Conservation (phyloP, 2,888 invertebrate species). For the Cerastis leucographa region DNA sequence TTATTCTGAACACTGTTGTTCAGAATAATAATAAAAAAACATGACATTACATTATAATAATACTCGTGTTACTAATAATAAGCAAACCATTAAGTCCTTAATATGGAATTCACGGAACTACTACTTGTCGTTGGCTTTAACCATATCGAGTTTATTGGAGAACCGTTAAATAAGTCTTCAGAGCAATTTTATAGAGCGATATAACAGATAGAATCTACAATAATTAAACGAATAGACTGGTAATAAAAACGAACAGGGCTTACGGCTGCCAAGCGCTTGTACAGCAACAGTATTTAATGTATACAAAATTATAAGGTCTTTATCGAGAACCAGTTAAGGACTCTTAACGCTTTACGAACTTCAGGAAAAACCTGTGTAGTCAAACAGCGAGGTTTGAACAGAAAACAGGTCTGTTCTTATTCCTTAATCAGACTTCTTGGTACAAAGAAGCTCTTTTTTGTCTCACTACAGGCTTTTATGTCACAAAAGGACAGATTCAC, state of each 20-base stretch:
- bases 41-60: conserved; percentile 26
- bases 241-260: conserved; percentile 50
- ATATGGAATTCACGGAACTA: conserved; percentile 41
- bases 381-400: conserved; percentile 6
- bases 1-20: background rate
- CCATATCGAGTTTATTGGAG: conserved; percentile 57
- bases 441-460: background rate
- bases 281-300: conserved; percentile 20
- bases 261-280: conserved; percentile 34
- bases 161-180: conserved; percentile 56
- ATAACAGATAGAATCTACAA: conserved; percentile 52
- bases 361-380: background rate
- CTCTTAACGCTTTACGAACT: conserved; percentile 7
- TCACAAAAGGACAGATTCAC: conserved; percentile 33
- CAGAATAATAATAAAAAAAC: conserved; percentile 26
- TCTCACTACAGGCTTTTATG: conserved; percentile 3
- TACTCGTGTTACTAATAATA: conserved; percentile 21
- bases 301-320: conserved; percentile 31
- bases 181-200: conserved; percentile 54
- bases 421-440: background rate
- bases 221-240: conserved; percentile 54
- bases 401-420: conserved; percentile 4
- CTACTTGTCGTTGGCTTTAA: conserved; percentile 32
- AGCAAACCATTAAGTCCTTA: conserved; percentile 41
- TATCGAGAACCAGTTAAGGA: conserved; percentile 5